A percentile compares a stretch with the other conserved stretches of the same genome.
Evolutionary conservation across 2,888 invertebrate species (phyloP).

Genomic region (Mesochorus sp.): DNA sequence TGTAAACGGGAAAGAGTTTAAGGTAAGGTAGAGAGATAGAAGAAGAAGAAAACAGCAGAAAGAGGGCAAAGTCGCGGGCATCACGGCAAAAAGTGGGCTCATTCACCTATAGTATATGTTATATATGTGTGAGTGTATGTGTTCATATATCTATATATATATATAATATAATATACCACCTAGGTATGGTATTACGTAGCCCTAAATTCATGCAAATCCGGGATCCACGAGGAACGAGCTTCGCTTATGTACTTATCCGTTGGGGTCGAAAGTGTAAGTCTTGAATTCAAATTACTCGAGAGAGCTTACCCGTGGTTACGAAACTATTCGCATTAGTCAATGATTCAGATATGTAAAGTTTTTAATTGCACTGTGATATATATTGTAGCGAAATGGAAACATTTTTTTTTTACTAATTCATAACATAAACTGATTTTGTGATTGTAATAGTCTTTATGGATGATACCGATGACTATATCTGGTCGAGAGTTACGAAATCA

Average conservation of each 20-base stretch:
- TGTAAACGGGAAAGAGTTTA: conserved; percentile 25
- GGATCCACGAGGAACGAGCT: conserved; percentile 50
- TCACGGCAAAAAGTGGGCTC: conserved; percentile 46
- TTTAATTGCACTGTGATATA: neutral
- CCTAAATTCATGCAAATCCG: conserved; percentile 63
- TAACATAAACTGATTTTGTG: neutral
- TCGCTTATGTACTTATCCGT: conserved; percentile 62
- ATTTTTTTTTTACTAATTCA: neutral
- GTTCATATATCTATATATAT: conserved; percentile 11
- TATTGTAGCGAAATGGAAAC: neutral
- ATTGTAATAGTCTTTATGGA: too few species aligned
- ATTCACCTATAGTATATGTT: too few species aligned
- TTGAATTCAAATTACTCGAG: conserved; percentile 56
- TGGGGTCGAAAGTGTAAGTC: conserved; percentile 55
- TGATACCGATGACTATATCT: too few species aligned
- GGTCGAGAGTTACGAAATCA: too few species aligned
- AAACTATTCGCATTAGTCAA: conserved; percentile 43
- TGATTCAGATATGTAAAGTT: conserved; percentile 22
- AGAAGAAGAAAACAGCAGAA: neutral
- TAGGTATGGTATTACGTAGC: conserved; percentile 47
- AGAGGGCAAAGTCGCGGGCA: conserved; percentile 40
- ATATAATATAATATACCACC: conserved; percentile 6
- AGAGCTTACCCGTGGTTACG: conserved; percentile 40
- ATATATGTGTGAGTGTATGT: too few species aligned
- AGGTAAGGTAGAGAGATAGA: neutral